Evolutionary conservation across 2,113 vertebrate genomes (phyloP), one percentile per base, ranked within the genome.

Genomic region (Cavia porcellus): DNA sequence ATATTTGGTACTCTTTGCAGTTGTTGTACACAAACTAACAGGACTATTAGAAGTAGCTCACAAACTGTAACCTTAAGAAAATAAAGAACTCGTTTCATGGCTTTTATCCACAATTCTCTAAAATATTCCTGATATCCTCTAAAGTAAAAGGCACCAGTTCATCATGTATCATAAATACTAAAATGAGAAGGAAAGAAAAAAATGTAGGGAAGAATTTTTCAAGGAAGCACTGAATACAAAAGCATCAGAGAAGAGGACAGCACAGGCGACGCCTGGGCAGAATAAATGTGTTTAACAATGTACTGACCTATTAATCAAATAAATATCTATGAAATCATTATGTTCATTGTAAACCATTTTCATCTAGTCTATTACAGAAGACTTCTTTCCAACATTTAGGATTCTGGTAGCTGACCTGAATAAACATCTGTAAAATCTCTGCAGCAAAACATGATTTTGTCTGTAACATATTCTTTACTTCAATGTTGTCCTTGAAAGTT

Each of bases 21-120:
- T 97, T 97, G 87, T 93, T 97, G 98, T 94, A 94, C 92, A 38
- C 94, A 98, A 97, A 94, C 42, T 97, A 97, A 97, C 38, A 97
- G 50, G 52, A 91, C 89, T 66, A 86, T 66, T 86, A 97, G 94
- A 96, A 98, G 84, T 79, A 95, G 72, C 52, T 95, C 90, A 97
- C 94, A 85, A 97, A 96, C 42, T 87, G 9, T 96, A 94, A 94
- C 72, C 96, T 98, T 97, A 97, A 97, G 97, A 96, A 64, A 72
- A 62, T 5, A 92, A 97, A 97, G 86, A 50, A 97, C 14, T 81
- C n/a, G 22, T 84, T 97, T 96, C 95, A 97, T 89, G 96, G 89
- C 57, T 74, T 70, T 89, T 42, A 95, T 95, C 84, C 87, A 92
- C 86, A 97, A 97, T 77, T 80, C 88, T 98, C 94, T 93, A 96